Base-by-base conservation (phyloP, 2,113 vertebrate species). In the Petrocephalus microphthalmus region DNA sequence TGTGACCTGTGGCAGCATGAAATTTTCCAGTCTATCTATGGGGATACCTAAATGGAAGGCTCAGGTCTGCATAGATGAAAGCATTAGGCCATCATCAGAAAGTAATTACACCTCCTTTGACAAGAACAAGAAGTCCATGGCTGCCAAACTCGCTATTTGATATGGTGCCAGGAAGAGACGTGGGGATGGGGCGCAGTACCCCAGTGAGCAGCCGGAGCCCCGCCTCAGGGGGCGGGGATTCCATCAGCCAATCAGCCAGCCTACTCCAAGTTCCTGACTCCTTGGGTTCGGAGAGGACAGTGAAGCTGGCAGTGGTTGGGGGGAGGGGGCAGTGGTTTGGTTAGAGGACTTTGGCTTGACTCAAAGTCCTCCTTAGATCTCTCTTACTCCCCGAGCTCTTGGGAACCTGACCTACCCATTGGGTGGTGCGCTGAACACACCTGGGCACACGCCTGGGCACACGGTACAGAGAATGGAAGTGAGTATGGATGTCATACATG, bases 81-180 rank as follows among this genome's bases (percentile, higher is more conserved):
- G 25, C 25, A 71, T 71, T 71, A 71, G 0, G 13, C 67, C 67
- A 8, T 74, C 25, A 74, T 74, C 86, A 33, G 60, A 87, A 51
- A 47, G 42, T 13, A 81, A 53, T 88, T 53, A 78, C 71, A 13
- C 49, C 15, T 57, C 45, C 49, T 47, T 53, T 57, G 5, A 29
- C 25, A 60, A 54, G 64, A 86, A 85, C 86, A 15, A 67, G 1
- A 0, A 56, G 86, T 86, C 52, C 7, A 6, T 87, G 45, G 3
- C 84, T 74, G 89, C 83, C 85, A 87, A 57, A 17, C 45, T 10
- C 47, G 67, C n/a, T 25, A 64, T 64, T 64, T 64, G n/a, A 64
- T 64, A 64, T 64, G 22, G 25, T 64, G 57, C n/a, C 57, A 64
- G 57, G n/a, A 60, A 60, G 7, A 2, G 22, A 60, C 1, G 0